Base-by-base conservation (phyloP, 2,888 invertebrate genomes). In the Sipunculus nudus region DNA sequence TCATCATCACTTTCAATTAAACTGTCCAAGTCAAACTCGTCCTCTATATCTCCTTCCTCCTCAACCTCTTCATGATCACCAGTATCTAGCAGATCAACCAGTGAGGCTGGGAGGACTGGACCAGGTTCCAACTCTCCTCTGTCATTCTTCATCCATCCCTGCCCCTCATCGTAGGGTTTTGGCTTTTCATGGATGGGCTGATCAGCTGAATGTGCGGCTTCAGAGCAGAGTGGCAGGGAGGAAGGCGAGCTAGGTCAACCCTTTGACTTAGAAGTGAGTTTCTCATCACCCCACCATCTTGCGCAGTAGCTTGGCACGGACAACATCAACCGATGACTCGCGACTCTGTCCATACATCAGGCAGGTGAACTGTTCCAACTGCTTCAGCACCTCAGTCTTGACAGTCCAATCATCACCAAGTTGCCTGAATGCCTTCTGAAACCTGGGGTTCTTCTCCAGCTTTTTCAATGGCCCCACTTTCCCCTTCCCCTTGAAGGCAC, bases 401-500 rank as follows among this genome's bases (percentile, higher is more conserved):
- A 59, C 4, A 23, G 19, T 28, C 53, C 59, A 59, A 5, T 53
- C 46, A 31, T 60, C 52, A 31, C 49, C 56, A 29, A 55, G 47
- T n/a, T 61, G n/a, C 47, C 47, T 46, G 48, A 48, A 55, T 23
- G 46, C 41, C 19, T 26, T 49, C 10, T 52, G 41, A 28, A n/a
- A 52, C 28, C 26, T 50, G 19, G 58, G 52, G 28, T 39, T 41
- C 40, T 32, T 56, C 52, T 52, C 35, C 32, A 63, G 49, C 52
- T 52, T 56, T 28, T 60, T 60, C 23, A 63, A 41, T 16, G 60
- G 63, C 3, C 29, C 46, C 6, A 60, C 60, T 46, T 63, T 63
- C 3, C 50, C 63, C 35, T 59, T 62, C 21, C 62, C 48, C 40
- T 62, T 62, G 25, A 59, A 62, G 32, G 59, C 39, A 59, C 62